Base-by-base conservation (phyloP, 1,140 invertebrate genomes). In the Drosophila takahashii region DNA sequence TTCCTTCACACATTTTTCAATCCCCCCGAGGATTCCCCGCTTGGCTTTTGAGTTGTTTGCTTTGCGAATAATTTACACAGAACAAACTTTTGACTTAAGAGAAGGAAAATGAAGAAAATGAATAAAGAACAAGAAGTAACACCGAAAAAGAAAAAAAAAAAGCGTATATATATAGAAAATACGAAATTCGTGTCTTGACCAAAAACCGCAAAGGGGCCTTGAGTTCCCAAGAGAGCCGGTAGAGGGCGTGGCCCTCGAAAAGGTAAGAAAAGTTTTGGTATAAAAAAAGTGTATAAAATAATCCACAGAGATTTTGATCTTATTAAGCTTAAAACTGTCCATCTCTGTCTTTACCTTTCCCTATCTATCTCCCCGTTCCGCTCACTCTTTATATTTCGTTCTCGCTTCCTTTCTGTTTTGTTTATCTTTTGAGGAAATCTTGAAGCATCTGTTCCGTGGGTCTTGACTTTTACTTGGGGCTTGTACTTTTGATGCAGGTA, bases 231-330 rank as follows among this genome's bases (percentile, higher is more conserved):
- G 41, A 52, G 50, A 32, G 41, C 0, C 41, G 39, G 26, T 7
- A 3, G 18, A 22, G 29, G 36, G 45, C 36, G 59, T 59, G 36
- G 45, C 60, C 7, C 22, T 9, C 44, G 10, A 71, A 80, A 81
- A 83, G 70, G 70, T 87, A 87, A 81, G 79, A 89, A 87, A 87
- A 89, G 85, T 83, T 87, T 83, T 58, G 72, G 70, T 64, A 74
- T 71, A 74, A 64, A 61, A 58, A 79, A 80, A 80, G 77, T 80
- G 77, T 79, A 81, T 72, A 37, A 84, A 79, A 84, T 87, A 89
- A 87, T 87, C 83, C 83, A 72, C 71, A 62, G 84, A 87, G 83
- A 87, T 87, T 87, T 87, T 83, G 86, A 87, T 87, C 84, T 84
- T 79, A 78, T 87, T 89, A 87, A 87, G 76, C 81, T 78, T 81